These are phyloP conservation scores for Apteryx owenii DNA, from an alignment of 2,113 vertebrate genomes.

Conservation along the genomic window DNA sequence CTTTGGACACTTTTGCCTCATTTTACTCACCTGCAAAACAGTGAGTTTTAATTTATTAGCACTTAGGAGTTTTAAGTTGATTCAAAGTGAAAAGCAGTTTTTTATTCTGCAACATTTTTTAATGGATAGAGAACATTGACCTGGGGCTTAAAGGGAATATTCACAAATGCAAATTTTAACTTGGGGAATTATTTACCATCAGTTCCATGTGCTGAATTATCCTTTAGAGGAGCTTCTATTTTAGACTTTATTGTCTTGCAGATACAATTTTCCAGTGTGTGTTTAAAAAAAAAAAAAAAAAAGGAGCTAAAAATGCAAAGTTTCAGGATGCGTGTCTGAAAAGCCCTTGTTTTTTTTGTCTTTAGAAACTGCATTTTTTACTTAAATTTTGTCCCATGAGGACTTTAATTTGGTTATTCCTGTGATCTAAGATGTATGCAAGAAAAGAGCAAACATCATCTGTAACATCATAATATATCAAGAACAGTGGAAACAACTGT, in stretches of 20 bases:
- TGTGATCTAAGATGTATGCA: background rate
- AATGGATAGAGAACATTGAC: background rate
- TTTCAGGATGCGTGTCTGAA: background rate
- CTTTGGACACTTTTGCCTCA: background rate
- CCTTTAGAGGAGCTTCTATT: background rate
- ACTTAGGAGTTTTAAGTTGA: background rate
- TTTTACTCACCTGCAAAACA: background rate
- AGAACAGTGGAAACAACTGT: background rate
- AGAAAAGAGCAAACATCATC: background rate
- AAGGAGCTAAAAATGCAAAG: background rate
- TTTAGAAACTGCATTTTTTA: background rate
- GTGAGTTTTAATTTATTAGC: background rate
- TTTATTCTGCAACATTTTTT: background rate
- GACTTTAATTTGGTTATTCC: background rate
- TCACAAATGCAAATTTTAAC: background rate
- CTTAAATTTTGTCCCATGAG: background rate
- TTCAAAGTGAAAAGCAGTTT: background rate
- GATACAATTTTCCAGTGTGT: background rate
- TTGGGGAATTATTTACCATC: background rate
- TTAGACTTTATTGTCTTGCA: background rate
- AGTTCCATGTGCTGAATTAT: background rate
- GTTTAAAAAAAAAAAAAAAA: too few species aligned
- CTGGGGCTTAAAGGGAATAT: background rate
- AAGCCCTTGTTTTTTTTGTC: background rate
- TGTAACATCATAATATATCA: background rate